Conservation (phyloP, 2,113 vertebrate species). For the Lepisosteus osseus region DNA sequence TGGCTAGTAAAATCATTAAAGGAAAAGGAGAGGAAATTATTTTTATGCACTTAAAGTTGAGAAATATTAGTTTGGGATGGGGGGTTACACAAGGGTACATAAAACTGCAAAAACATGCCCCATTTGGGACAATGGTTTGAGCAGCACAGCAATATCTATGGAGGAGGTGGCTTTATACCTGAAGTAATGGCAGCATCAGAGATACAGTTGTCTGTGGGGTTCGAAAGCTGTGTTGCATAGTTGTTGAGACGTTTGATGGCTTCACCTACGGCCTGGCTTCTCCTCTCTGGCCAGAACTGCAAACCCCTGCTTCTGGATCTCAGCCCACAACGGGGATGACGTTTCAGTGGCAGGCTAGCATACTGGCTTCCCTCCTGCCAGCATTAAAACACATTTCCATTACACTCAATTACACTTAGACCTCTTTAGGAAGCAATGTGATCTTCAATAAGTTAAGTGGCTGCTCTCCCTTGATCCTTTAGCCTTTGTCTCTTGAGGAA, state of each 20-base stretch:
- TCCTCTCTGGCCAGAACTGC: neutral
- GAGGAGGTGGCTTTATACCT: no score
- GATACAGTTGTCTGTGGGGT: no score
- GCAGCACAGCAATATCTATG: no score
- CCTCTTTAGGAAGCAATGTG: neutral
- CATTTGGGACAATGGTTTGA: no score
- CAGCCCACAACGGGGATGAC: neutral
- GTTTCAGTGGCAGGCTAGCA: neutral
- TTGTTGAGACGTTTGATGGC: neutral
- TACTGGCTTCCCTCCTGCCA: neutral
- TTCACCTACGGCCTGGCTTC: neutral
- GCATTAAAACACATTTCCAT: slow-evolving; percentile 1
- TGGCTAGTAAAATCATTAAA: no score
- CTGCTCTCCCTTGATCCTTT: neutral
- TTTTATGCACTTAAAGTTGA: no score
- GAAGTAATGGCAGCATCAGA: no score
- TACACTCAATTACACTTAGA: neutral
- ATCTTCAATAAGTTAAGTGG: neutral
- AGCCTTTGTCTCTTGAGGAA: neutral
- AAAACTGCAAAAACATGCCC: no score
- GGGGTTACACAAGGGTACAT: no score
- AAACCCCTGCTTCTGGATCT: neutral
- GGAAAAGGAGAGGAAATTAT: no score
- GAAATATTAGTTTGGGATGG: no score
- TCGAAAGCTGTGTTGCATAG: no score